phyloP scores from a whole-genome alignment of 2,888 invertebrate genomes.

The Drosophila kanekoi region DNA sequence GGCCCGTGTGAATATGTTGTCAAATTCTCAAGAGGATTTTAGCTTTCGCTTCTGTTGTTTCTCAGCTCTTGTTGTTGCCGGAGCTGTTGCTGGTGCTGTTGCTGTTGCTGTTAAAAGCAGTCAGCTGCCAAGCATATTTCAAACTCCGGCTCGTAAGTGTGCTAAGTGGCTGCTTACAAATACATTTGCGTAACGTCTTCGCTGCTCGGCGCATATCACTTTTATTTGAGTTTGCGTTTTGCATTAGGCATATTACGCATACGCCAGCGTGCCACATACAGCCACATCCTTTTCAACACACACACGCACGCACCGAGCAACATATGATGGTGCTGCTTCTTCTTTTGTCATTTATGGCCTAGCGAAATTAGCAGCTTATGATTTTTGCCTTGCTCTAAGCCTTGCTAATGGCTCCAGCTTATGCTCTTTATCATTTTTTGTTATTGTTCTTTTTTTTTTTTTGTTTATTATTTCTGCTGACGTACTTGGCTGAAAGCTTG shows the following conservation, averaged over 20 bases:
- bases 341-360: slow-evolving; percentile 12
- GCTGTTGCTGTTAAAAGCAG: slow-evolving; percentile 56
- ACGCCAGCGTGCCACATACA: slow-evolving; percentile 54
- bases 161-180: slow-evolving; percentile 80
- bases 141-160: slow-evolving; percentile 73
- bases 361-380: slow-evolving; percentile 74
- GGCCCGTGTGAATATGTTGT: slow-evolving; percentile 76
- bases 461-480: slow-evolving; percentile 5
- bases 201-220: slow-evolving; percentile 58
- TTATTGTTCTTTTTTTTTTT: slow-evolving; percentile 2
- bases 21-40: slow-evolving; percentile 77
- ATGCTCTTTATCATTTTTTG: slow-evolving; percentile 40
- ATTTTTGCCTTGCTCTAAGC: slow-evolving; percentile 67
- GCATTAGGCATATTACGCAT: slow-evolving; percentile 79
- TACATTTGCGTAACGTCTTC: slow-evolving; percentile 67
- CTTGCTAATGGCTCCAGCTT: slow-evolving; percentile 68
- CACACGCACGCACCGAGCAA: slow-evolving; percentile 1
- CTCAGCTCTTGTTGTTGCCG: slow-evolving; percentile 23
- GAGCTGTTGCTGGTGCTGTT: slow-evolving; percentile 20
- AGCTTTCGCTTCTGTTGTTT: slow-evolving; percentile 52
- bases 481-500: slow-evolving; percentile 23
- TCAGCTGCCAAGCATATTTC: slow-evolving; percentile 74
- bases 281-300: slow-evolving; percentile 11
- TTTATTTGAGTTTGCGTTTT: slow-evolving; percentile 80
- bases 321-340: slow-evolving; percentile 6